Evolutionary conservation across 2,113 vertebrate genomes (phyloP).

Genomic region (Vulpes ferrilata): DNA sequence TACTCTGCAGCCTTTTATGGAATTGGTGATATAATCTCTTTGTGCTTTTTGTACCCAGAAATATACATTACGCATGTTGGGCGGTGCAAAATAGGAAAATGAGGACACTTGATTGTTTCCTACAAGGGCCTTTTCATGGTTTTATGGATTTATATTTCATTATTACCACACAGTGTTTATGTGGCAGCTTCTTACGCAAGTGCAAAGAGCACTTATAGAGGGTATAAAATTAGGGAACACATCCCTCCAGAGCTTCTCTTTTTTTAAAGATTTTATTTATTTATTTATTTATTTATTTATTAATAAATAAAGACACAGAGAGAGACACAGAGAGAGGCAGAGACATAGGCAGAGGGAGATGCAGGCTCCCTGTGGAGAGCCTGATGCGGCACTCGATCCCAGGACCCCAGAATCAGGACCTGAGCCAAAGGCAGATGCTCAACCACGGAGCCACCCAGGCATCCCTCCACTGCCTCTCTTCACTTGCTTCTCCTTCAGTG

Average conservation of each 20-base stretch:
- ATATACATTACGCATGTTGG: not conserved
- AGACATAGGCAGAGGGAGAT: no score
- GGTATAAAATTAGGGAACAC: not conserved
- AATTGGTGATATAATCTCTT: constrained; percentile 33
- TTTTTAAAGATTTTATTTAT: no score
- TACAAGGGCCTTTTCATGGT: not conserved
- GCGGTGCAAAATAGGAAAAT: not conserved
- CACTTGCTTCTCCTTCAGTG: not conserved
- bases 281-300: no score
- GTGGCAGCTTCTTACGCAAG: not conserved
- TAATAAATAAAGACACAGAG: no score
- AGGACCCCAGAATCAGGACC: no score
- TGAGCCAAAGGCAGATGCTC: no score
- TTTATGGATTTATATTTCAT: constrained; percentile 2
- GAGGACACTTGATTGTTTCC: not conserved
- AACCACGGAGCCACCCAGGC: no score
- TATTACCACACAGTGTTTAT: not conserved
- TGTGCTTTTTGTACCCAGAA: constrained; percentile 28
- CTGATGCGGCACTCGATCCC: no score
- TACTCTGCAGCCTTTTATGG: constrained; percentile 59
- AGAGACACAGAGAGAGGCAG: no score
- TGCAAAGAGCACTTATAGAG: not conserved
- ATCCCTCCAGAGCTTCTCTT: not conserved
- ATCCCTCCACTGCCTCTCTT: not conserved
- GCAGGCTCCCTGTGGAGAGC: no score